Evolutionary conservation across 2,888 invertebrate genomes (phyloP), one percentile per base, ranked within the genome.

Genomic region (Spialia ferax): DNA sequence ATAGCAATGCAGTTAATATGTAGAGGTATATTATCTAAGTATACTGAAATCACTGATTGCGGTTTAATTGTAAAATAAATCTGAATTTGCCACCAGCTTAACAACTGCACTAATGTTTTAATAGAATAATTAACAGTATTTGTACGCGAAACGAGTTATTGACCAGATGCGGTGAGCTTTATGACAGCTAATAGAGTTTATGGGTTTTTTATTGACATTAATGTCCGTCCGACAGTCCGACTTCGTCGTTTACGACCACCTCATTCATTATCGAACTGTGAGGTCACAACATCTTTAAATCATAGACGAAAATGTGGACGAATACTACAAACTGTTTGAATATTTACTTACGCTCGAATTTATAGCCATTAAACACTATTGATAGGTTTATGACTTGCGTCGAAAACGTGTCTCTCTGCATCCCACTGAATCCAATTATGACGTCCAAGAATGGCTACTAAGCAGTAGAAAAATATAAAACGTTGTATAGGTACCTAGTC

Each of bases 181-280:
- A 93, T 91, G 91, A 89, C 80, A 82, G 83, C 88, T 91, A 93
- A 93, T 93, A 92, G 91, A 87, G 83, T 91, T 93, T 93, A 93
- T 92, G 84, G 91, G 82, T 88, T 91, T 92, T 93, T 93, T 93
- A 93, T 93, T 93, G 93, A 92, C 91, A 88, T 89, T 92, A 91
- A 93, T 93, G 93, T 91, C 88, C 92, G 87, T 87, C 87, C 87
- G 86, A 90, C 88, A 91, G 87, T 87, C 87, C 87, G 86, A 90
- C 85, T 90, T 86, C 83, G 78, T 75, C 92, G 90, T 91, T 93
- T 91, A 92, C 88, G 87, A 90, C 83, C 88, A 80, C 72, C 91
- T 91, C 92, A 86, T 93, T 93, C 91, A 91, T 92, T 92, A 93
- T 88, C 90, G 87, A 92, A 91, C 87, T 84, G 83, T 80, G 84